Conservation (phyloP, 2,888 invertebrate genomes). For the Ormia ochracea region DNA sequence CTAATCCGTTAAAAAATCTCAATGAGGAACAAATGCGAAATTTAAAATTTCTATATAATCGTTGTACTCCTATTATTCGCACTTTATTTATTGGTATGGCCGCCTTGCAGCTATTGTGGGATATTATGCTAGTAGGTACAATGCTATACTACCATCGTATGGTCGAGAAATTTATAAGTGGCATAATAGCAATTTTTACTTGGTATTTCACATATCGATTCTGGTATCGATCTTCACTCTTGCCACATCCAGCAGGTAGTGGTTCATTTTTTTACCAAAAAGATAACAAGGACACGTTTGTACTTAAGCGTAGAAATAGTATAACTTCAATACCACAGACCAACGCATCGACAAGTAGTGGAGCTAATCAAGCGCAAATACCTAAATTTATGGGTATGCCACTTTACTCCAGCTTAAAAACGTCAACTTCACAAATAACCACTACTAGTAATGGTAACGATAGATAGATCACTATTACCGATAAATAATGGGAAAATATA, state of each 20-base stretch:
- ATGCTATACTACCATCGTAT: constrained; percentile 97
- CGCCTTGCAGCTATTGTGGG: constrained; percentile 90
- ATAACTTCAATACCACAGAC: constrained; percentile 63
- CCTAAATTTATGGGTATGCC: constrained; percentile 90
- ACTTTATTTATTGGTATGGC: constrained; percentile 87
- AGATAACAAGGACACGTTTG: constrained; percentile 71
- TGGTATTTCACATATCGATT: constrained; percentile 94
- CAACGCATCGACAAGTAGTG: constrained; percentile 67
- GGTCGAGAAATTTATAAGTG: constrained; percentile 95
- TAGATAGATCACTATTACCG: constrained; percentile 31
- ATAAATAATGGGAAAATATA: constrained; percentile 10
- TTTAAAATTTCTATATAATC: constrained; percentile 85
- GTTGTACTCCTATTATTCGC: constrained; percentile 88
- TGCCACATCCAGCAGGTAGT: constrained; percentile 86
- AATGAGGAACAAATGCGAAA: constrained; percentile 83
- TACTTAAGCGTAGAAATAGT: constrained; percentile 71
- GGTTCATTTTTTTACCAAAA: constrained; percentile 88
- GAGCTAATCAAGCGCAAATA: constrained; percentile 66
- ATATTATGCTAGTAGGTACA: constrained; percentile 94
- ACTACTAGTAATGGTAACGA: constrained; percentile 46
- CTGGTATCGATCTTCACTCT: constrained; percentile 83
- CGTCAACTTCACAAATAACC: constrained; percentile 34
- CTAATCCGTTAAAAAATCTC: constrained; percentile 84
- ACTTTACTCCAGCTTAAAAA: constrained; percentile 78
- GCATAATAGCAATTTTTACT: constrained; percentile 88